Evolutionary conservation across 1,140 invertebrate genomes (phyloP).

Genomic region (Aphelenchoides fujianensis): DNA sequence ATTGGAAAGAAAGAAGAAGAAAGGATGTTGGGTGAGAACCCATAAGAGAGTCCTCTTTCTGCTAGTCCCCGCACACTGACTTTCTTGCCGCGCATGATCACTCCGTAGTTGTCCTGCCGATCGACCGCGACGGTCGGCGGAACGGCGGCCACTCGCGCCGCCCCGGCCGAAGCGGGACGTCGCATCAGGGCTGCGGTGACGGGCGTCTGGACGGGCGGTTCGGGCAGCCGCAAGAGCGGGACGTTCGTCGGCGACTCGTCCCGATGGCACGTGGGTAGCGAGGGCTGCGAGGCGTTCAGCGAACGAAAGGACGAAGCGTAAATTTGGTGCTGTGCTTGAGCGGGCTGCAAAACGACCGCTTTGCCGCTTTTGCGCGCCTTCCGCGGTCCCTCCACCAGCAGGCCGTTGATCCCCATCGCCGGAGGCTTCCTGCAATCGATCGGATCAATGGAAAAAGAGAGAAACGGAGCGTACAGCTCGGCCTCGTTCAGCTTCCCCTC

Average conservation of each 20-base stretch:
- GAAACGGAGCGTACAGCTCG: constrained; percentile 2
- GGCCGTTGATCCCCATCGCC: constrained; percentile 11
- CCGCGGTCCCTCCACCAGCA: constrained; percentile 4
- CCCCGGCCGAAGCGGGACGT: constrained; percentile 10
- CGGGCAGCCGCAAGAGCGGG: constrained; percentile 2
- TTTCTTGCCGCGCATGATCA: constrained; percentile 10
- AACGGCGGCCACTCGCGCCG: too few relatives aligned
- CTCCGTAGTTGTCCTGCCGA: constrained; percentile 10
- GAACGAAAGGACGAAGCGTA: neutral
- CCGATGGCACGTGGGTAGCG: neutral
- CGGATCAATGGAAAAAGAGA: neutral
- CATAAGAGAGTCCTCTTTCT: too few relatives aligned
- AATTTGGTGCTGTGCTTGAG: neutral
- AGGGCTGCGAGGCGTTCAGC: constrained; percentile 11
- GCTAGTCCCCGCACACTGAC: neutral
- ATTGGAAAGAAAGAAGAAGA: too few relatives aligned
- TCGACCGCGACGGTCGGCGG: neutral
- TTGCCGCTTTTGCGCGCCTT: neutral
- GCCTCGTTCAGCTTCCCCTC: constrained; percentile 38
- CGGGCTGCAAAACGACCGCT: neutral
- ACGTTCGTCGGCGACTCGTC: neutral
- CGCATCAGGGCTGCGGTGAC: neutral
- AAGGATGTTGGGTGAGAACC: too few relatives aligned
- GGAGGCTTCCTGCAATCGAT: neutral
- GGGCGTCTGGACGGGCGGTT: neutral